Evolutionary conservation across 2,797 vertebrate species (phyloP).

Genomic region (Florisuga fusca): DNA sequence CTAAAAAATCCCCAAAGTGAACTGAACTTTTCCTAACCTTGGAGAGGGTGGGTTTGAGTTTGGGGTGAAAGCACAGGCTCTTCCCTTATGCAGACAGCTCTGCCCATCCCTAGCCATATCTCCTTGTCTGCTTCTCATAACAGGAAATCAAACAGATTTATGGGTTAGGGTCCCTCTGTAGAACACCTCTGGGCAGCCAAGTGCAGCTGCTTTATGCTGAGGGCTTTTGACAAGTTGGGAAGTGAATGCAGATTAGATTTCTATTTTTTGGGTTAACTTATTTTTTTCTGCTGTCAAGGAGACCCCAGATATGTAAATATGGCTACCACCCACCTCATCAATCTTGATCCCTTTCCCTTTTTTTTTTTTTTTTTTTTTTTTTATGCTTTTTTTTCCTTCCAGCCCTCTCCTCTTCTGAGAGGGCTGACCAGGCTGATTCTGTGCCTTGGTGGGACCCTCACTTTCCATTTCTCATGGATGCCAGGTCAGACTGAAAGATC

Average conservation of each 20-base stretch:
- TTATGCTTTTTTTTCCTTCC: not conserved
- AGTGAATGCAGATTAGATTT: conserved; percentile 64
- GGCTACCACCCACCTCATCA: conserved; percentile 60
- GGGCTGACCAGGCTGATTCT: not conserved
- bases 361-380: not conserved
- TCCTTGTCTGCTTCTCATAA: conserved; percentile 61
- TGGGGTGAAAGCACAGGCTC: conserved; percentile 57
- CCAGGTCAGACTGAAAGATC: not conserved
- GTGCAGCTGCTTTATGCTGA: not conserved
- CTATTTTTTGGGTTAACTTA: conserved; percentile 30
- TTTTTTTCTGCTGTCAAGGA: conserved; percentile 36
- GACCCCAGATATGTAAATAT: conserved; percentile 61
- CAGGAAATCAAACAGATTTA: conserved; percentile 72
- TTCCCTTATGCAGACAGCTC: conserved; percentile 58
- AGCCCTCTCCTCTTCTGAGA: not conserved
- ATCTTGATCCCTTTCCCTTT: conserved; percentile 12
- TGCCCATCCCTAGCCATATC: conserved; percentile 45
- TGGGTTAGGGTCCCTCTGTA: conserved; percentile 24
- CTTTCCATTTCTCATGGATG: conserved; percentile 23
- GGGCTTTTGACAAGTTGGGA: conserved; percentile 56
- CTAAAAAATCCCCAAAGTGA: conserved; percentile 30
- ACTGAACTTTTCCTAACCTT: conserved; percentile 62
- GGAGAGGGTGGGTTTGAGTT: not conserved
- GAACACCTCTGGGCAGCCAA: conserved; percentile 54
- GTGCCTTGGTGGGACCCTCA: not conserved